Percentiles rank a stretch among this genome's conserved stretches.
Evolutionary conservation across 2,888 invertebrate species (phyloP).

Genomic region (Sabellastarte sp.): DNA sequence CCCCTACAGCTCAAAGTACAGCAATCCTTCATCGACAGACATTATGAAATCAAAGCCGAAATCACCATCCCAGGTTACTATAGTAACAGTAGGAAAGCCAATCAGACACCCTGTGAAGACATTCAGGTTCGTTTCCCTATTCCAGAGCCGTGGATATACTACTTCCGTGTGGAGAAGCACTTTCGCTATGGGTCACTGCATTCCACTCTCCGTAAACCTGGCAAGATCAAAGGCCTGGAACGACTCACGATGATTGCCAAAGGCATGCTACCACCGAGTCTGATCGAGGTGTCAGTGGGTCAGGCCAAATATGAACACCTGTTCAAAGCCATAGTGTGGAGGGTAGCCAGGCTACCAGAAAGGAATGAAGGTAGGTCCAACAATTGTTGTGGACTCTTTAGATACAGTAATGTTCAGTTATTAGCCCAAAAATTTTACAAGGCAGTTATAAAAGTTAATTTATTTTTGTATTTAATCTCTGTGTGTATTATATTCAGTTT

Average conservation of each 20-base stretch:
- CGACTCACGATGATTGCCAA: conserved; percentile 58
- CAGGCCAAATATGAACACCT: conserved; percentile 98
- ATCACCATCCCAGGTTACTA: conserved; percentile 96
- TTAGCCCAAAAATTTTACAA: too few relatives aligned
- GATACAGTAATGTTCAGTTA: too few relatives aligned
- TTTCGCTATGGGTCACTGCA: conserved; percentile 97
- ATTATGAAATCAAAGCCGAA: conserved; percentile 93
- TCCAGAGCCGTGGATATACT: conserved; percentile 98
- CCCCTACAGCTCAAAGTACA: conserved; percentile 91
- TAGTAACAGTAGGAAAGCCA: conserved; percentile 88
- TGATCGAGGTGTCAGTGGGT: conserved; percentile 72
- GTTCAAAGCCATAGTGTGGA: conserved; percentile 95
- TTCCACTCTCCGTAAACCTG: conserved; percentile 70
- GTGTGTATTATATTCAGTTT: too few relatives aligned
- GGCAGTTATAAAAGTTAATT: too few relatives aligned
- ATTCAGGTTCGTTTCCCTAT: conserved; percentile 89
- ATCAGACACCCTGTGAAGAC: conserved; percentile 74
- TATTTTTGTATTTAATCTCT: too few relatives aligned
- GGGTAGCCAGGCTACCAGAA: conserved; percentile 94
- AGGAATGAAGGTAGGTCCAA: conserved; percentile 93
- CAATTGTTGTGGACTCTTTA: too few relatives aligned
- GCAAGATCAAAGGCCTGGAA: conserved; percentile 64
- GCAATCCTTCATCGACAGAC: conserved; percentile 62
- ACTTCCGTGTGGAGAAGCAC: conserved; percentile 96
- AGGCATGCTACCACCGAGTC: conserved; percentile 47